These are phyloP conservation scores for Phengaris alcon DNA, from an alignment of 2,888 invertebrate species.

Conservation along the genomic window DNA sequence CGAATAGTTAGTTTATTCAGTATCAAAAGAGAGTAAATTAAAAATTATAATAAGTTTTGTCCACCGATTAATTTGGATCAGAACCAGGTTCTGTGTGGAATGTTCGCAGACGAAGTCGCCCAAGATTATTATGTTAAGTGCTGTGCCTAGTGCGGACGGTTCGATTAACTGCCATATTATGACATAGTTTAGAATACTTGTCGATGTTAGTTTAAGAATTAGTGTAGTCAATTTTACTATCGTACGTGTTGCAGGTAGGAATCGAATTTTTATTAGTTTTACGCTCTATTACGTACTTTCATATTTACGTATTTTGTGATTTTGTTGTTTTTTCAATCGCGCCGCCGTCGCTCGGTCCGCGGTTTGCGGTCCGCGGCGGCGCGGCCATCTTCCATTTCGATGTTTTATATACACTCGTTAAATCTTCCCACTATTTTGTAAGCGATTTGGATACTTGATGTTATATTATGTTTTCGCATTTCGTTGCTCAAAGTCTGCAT, in stretches of 20 bases:
- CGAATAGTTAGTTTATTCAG: slow-evolving; percentile 31
- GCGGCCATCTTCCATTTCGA: slow-evolving; percentile 49
- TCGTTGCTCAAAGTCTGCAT: slow-evolving; percentile 72
- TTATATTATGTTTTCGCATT: slow-evolving; percentile 54
- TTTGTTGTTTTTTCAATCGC: slow-evolving; percentile 40
- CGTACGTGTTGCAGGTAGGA: slow-evolving; percentile 68
- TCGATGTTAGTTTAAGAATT: slow-evolving; percentile 68
- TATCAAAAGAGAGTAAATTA: slow-evolving; percentile 29
- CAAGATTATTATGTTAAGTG: slow-evolving; percentile 53
- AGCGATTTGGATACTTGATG: slow-evolving; percentile 55
- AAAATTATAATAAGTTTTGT: slow-evolving; percentile 51
- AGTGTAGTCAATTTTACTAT: slow-evolving; percentile 64
- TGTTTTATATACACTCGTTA: slow-evolving; percentile 65
- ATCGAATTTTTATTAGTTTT: slow-evolving; percentile 69
- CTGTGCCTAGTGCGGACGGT: slow-evolving; percentile 72
- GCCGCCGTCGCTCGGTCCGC: slow-evolving; percentile 46
- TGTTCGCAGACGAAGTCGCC: slow-evolving; percentile 57
- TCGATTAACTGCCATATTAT: slow-evolving; percentile 79
- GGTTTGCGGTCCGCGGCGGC: slow-evolving; percentile 47
- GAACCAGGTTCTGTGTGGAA: slow-evolving; percentile 66
- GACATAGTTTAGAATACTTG: slow-evolving; percentile 74
- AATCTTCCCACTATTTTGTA: slow-evolving; percentile 61
- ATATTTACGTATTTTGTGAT: slow-evolving; percentile 54
- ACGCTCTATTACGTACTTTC: slow-evolving; percentile 54
- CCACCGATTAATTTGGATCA: slow-evolving; percentile 73